Base-by-base conservation (phyloP, 2,113 vertebrate genomes). In the Fregata magnificens region DNA sequence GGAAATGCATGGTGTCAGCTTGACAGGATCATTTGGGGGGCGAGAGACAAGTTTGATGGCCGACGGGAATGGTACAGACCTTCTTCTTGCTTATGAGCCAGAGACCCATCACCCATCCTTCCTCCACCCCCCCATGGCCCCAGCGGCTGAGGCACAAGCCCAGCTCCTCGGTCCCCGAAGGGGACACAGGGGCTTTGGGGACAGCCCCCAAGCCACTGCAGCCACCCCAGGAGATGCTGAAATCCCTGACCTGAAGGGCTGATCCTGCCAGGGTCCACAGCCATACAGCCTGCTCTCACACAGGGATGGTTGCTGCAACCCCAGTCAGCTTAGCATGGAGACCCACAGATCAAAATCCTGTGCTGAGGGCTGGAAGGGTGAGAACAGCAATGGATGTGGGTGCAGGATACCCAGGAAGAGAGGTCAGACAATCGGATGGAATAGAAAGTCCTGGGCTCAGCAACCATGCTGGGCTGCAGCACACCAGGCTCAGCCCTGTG, bases 51-150 rank as follows among this genome's bases (percentile, higher is more conserved):
- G 4, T 44, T 42, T 65, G 67, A 24, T 9, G 34, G 74, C 66
- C 61, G 38, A 81, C 89, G 40, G 38, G 45, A 58, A 59, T 2
- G 9, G 52, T 21, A 20, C 16, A 82, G 58, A 69, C 63, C 11
- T 26, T 12, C 36, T 59, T 14, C 26, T 72, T 73, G 52, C 19
- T 50, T 22, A 17, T 26, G 42, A 96, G 38, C 21, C 62, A 40
- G 25, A 45, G 7, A 74, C 7, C 16, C 24, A 29, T 21, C 40
- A 20, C 5, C 13, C 26, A 13, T 18, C 40, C 45, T 32, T 12
- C 7, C 44, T 47, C 24, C 50, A 19, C 0, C 21, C 17, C 17
- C 11, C 26, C 0, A 0, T 42, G 34, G 1, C 9, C 36, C 11
- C 22, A 11, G 32, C 50, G 70, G 11, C 70, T 38, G 45, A 56